phyloP scores from a whole-genome alignment of 2,797 vertebrate genomes.

The Nasua narica region DNA sequence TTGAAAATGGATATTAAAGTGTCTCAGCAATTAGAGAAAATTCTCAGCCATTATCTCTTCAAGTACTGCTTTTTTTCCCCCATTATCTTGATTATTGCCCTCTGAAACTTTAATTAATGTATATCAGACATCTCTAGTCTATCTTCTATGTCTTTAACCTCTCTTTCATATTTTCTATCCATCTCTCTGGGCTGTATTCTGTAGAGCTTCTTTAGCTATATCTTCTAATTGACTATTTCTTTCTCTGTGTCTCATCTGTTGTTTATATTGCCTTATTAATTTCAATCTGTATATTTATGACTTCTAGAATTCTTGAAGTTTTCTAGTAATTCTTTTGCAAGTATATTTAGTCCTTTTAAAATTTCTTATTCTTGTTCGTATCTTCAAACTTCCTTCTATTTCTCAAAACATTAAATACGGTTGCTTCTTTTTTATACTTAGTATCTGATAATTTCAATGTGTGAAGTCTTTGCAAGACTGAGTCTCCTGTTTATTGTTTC shows the following conservation, averaged over 20 bases:
- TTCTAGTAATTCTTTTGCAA: background rate
- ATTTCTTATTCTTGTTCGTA: background rate
- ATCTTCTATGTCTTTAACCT: background rate
- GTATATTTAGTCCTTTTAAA: background rate
- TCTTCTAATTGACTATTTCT: background rate
- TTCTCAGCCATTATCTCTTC: background rate
- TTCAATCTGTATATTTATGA: background rate
- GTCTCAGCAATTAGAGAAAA: background rate
- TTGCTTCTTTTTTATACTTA: background rate
- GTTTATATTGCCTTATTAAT: background rate
- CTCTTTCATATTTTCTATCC: background rate
- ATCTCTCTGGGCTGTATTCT: background rate
- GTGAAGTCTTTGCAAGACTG: background rate
- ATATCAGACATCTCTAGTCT: background rate
- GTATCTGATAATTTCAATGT: background rate
- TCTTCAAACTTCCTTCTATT: background rate
- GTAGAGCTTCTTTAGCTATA: background rate
- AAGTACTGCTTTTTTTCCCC: background rate
- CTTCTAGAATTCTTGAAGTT: constrained; percentile 4
- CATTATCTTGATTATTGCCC: background rate
- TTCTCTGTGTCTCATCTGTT: background rate
- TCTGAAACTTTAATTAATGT: background rate
- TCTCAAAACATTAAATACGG: background rate
- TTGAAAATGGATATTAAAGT: background rate
- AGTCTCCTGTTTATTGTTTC: background rate